Evolutionary conservation across 2,888 invertebrate genomes (phyloP).

Genomic region (Heliconius ethilla): DNA sequence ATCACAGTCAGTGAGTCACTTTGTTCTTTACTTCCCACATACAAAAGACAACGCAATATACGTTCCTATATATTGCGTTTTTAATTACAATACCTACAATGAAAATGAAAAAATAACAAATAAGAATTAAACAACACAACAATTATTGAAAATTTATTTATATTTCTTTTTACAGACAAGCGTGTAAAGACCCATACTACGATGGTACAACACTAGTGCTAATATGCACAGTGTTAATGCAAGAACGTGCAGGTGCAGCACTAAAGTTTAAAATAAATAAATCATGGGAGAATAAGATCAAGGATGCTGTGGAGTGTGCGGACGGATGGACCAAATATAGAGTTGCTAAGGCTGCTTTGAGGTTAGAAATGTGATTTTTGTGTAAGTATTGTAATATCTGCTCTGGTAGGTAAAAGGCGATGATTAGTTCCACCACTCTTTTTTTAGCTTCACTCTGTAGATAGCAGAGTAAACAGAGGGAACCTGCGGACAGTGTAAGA

Average conservation of each 20-base stretch:
- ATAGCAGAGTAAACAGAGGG: neutral
- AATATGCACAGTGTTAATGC: slow-evolving; percentile 91
- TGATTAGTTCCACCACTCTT: no score
- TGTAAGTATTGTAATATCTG: neutral
- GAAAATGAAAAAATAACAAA: no score
- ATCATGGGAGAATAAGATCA: slow-evolving; percentile 77
- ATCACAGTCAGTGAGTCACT: no score
- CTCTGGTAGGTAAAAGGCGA: no score
- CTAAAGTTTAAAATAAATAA: slow-evolving; percentile 70
- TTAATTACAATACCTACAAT: no score
- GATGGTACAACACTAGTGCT: slow-evolving; percentile 86
- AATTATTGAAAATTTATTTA: no score
- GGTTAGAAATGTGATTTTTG: slow-evolving; percentile 67
- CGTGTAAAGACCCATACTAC: slow-evolving; percentile 56
- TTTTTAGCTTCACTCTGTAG: neutral
- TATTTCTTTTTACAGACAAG: slow-evolving; percentile 47
- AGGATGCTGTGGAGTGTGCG: slow-evolving; percentile 79
- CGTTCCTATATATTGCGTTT: no score
- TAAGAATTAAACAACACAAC: no score
- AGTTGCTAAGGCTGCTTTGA: slow-evolving; percentile 91
- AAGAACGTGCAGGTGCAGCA: slow-evolving; percentile 88
- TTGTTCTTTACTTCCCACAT: no score
- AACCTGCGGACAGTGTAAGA: neutral
- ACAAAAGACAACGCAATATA: no score
- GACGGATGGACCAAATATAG: slow-evolving; percentile 93